Base-by-base conservation (phyloP, 2,113 vertebrate species). In the Rattus rattus region DNA sequence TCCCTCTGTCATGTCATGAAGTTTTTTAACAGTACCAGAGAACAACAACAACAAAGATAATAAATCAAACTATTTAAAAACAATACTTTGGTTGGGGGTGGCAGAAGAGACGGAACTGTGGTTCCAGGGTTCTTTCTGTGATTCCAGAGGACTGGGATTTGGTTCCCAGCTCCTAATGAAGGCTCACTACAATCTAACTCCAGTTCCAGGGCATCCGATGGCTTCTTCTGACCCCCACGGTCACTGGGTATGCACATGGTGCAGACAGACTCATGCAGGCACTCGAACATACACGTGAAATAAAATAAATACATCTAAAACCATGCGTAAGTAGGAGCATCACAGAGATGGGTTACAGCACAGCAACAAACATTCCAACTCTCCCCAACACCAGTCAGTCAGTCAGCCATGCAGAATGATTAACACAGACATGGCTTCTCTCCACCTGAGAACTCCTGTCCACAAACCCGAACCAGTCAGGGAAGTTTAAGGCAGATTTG, bases 391-490 rank as follows among this genome's bases (percentile, higher is more conserved):
- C 17, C n/a, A 14, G 30, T 49, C 63, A 86, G 28, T 20, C 30
- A 12, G 52, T 65, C 83, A 14, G 28, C 84, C 43, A 36, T 13
- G 43, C 67, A 49, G 9, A 86, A 49, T 20, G 4, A 22, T 19
- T 85, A 63, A 47, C 39, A 84, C 36, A 43, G 16, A 17, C 16
- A 9, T 26, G n/a, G 16, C 16, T 33, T 85, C 20, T 67, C 59
- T 67, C 59, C n/a, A 8, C n/a, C 17, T 12, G 30, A 43, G 63
- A 33, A 28, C 5, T 2, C 28, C 43, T 67, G 19, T 36, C 49
- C 63, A 69, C 43, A 85, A 65, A 69, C 81, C 24, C 93, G 95
- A 96, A 70, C 9, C 59, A 90, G 36, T 70, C 39, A 36, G 54
- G 7, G 65, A 91, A 43, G 2, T 92, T 96, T 54, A 72, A n/a